Conservation (phyloP, 2,113 vertebrate species). For the Rattus norvegicus region DNA sequence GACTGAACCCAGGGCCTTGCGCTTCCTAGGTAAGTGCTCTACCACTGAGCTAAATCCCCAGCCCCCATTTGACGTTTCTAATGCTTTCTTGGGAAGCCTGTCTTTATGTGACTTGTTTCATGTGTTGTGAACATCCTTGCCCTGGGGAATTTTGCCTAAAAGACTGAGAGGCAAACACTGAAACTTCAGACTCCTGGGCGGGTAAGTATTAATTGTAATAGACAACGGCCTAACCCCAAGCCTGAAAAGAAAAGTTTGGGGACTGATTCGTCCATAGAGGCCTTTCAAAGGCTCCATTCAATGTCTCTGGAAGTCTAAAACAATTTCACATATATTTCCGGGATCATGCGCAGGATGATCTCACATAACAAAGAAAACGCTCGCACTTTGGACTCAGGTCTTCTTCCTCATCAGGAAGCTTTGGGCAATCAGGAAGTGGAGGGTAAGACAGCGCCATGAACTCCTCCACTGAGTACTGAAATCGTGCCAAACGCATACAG, state of each 20-base stretch:
- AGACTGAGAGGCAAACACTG: constrained; percentile 4
- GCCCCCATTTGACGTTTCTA: constrained; percentile 11
- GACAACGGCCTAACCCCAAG: not conserved
- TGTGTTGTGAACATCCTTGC: not conserved
- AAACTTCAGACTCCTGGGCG: not conserved
- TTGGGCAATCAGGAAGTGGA: not conserved
- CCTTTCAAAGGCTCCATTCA: not conserved
- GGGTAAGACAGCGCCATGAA: not conserved
- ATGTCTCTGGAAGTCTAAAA: not conserved
- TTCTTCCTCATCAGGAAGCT: not conserved
- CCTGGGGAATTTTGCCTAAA: constrained; percentile 22
- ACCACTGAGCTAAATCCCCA: no score
- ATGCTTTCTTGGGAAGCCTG: not conserved
- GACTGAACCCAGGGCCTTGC: no score
- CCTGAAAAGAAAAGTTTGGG: not conserved
- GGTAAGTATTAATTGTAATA: not conserved
- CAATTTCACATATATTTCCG: not conserved
- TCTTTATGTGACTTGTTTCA: not conserved
- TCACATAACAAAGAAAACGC: not conserved
- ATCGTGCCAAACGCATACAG: not conserved
- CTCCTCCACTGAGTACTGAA: not conserved
- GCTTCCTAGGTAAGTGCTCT: no score
- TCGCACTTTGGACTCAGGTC: not conserved
- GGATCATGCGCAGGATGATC: not conserved
- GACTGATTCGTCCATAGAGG: not conserved